Percentiles rank a stretch among this genome's conserved stretches.
Evolutionary conservation across 2,888 invertebrate genomes (phyloP).

Genomic region (Diarsia mendica): DNA sequence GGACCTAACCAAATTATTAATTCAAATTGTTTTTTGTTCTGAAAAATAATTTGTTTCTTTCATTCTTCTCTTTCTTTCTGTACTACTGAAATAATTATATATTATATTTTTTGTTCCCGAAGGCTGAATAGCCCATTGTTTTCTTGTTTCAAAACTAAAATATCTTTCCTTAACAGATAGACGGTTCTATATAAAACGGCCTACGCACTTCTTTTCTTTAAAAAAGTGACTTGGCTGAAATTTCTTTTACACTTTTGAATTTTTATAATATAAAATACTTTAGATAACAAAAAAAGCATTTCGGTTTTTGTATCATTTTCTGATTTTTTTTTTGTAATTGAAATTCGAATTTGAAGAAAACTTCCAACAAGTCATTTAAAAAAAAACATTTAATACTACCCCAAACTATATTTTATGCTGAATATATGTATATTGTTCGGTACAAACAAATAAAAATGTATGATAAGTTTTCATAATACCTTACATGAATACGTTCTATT

Average conservation of each 20-base stretch:
- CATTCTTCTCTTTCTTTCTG: conserved; percentile 4
- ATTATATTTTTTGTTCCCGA: neutral
- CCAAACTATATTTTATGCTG: neutral
- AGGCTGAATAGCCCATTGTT: neutral
- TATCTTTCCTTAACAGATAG: too few species aligned
- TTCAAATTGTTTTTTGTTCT: neutral
- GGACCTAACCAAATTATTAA: neutral
- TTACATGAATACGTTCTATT: neutral
- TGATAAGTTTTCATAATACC: neutral
- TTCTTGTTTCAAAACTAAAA: neutral
- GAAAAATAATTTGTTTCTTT: conserved; percentile 1
- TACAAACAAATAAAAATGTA: neutral
- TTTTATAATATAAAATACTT: too few species aligned
- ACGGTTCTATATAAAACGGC: neutral
- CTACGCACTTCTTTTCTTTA: neutral
- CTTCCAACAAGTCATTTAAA: neutral
- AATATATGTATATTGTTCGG: too few species aligned
- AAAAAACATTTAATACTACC: neutral
- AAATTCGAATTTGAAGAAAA: neutral
- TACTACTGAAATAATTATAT: neutral
- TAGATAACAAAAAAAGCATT: too few species aligned
- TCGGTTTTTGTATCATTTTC: too few species aligned
- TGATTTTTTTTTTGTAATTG: neutral
- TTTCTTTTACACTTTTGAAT: too few species aligned
- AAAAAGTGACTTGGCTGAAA: too few species aligned